These are phyloP conservation scores for Chrysochloris asiatica DNA, from an alignment of 2,113 vertebrate species.

Conservation along the genomic window DNA sequence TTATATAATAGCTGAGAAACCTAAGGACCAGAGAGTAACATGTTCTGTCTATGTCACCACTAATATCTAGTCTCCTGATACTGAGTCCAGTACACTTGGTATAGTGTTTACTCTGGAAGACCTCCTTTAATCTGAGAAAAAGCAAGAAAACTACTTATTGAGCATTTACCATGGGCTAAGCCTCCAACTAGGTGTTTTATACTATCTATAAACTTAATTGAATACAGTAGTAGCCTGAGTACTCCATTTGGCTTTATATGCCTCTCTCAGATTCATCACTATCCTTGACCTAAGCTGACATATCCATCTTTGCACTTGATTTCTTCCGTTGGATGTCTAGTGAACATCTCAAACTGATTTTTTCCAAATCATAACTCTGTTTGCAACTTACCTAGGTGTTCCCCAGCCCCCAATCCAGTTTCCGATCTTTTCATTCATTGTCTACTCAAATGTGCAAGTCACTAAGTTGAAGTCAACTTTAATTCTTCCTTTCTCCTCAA, in stretches of 20 bases:
- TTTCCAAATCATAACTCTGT: not conserved
- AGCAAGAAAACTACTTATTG: too few species aligned
- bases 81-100: too few species aligned
- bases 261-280: not conserved
- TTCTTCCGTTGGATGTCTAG: not conserved
- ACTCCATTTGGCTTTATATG: not conserved
- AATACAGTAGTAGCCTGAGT: not conserved
- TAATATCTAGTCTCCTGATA: too few species aligned
- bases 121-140: too few species aligned
- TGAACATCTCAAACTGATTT: not conserved
- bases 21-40: too few species aligned
- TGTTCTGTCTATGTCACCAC: too few species aligned
- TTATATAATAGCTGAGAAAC: too few species aligned
- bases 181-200: too few species aligned
- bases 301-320: not conserved
- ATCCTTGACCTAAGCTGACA: not conserved
- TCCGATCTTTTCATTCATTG: not conserved
- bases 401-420: not conserved
- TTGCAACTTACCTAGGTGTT: not conserved
- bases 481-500: not conserved
- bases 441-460: not conserved
- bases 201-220: not conserved
- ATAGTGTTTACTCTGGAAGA: too few species aligned
- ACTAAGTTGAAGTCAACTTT: not conserved
- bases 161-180: too few species aligned